These are phyloP conservation scores for Lasiommata megera DNA, from an alignment of 2,888 invertebrate genomes.

Conservation along the genomic window DNA sequence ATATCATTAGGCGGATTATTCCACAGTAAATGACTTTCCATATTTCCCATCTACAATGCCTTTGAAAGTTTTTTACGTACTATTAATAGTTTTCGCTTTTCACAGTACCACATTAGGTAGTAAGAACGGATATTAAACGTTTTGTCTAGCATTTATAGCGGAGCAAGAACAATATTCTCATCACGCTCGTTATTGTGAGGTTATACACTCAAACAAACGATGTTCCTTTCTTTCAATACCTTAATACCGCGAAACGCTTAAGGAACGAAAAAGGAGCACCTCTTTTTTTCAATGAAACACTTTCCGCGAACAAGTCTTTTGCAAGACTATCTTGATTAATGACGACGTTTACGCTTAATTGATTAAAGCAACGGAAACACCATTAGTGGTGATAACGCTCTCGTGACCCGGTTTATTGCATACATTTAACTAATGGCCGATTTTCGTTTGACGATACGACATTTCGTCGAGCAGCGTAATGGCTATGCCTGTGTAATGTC, in stretches of 20 bases:
- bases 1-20: no score
- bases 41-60: no score
- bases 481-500: no score
- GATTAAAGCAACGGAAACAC: constrained; percentile 27
- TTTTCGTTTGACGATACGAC: constrained; percentile 4
- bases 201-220: no score
- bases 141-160: no score
- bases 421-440: neutral
- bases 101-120: no score
- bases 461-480: neutral
- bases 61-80: no score
- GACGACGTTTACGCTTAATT: constrained; percentile 23
- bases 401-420: constrained; percentile 24
- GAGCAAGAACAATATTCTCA: no score
- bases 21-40: no score
- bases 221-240: neutral
- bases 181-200: no score
- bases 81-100: no score
- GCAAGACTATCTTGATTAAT: constrained; percentile 25
- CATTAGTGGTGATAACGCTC: constrained; percentile 22
- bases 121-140: no score
- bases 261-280: neutral
- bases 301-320: constrained; percentile 18
- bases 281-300: constrained; percentile 6
- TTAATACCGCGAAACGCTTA: neutral